Base-by-base conservation (phyloP, 1,140 invertebrate genomes). In the Physella acuta region DNA sequence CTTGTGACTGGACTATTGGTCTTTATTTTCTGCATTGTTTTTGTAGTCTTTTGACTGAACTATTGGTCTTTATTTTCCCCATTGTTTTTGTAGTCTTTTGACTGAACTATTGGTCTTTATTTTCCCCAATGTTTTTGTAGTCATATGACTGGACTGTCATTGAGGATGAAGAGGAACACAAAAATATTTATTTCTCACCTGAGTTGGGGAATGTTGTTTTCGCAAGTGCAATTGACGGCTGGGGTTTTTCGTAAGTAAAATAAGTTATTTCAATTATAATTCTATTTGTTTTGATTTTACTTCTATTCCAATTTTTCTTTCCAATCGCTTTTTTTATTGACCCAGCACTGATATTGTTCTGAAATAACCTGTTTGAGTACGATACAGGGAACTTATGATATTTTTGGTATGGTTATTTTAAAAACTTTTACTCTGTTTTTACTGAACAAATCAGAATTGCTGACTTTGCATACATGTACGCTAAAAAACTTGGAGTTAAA, bases 151-250 rank as follows among this genome's bases (percentile, higher is more conserved):
- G 93, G 90, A 91, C 90, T 68, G 90, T 90, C 3, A 92, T 90
- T 14, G 84, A 95, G 26, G 93, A 83, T 63, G 81, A 97, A 68
- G 88, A 90, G 24, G 95, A 97, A 85, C 94, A 95, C 83, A 94
- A 93, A 0, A 88, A 90, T 70, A 87, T 94, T 34, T 98, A 94
- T 84, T 99, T 98, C 84, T 91, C 91, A 0, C 96, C 96, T 0
- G 92, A 93, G 65, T 89, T 90, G 75, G 95, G 94, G 28, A 99
- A 99, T 88, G 96, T 99, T 3, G 87, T 99, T 3, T 99, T 99
- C 87, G 92, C 93, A 0, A 96, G 95, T 83, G 97, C 97, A 39
- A 88, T 93, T 49, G 95, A 99, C 87, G 95, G 95, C 20, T 99
- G 96, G 95, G 97, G 93, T n/a, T 98, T 99, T 85, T 89, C 87